Percentiles rank a stretch among this genome's conserved stretches.
phyloP scores from a whole-genome alignment of 2,113 vertebrate genomes.

The Vimba vimba region DNA sequence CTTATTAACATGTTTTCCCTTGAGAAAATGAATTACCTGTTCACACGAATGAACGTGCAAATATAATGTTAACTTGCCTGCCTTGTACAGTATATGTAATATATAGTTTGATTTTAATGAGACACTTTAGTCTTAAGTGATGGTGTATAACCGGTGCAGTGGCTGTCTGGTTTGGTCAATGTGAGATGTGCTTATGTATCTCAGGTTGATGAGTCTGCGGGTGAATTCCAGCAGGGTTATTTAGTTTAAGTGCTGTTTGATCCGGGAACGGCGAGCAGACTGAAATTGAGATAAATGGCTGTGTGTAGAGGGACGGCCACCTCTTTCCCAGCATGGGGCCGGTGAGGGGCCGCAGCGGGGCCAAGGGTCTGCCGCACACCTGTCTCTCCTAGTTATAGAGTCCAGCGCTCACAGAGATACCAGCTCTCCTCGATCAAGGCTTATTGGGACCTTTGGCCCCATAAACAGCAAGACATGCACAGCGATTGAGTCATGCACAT shows the following conservation, averaged over 20 bases:
- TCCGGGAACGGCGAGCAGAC: conserved; percentile 44
- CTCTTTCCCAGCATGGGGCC: conserved; percentile 51
- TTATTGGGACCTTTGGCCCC: conserved; percentile 50
- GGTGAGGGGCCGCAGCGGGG: conserved; percentile 35
- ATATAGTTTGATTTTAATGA: not conserved
- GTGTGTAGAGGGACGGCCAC: conserved; percentile 49
- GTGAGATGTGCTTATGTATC: conserved; percentile 39
- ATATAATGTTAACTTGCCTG: no score
- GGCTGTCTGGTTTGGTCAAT: conserved; percentile 31
- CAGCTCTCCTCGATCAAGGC: conserved; percentile 40
- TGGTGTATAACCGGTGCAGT: not conserved
- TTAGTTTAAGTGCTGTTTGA: conserved; percentile 63
- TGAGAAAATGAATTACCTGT: no score
- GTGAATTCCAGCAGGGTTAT: conserved; percentile 58
- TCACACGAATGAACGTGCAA: no score
- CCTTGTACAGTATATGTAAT: no score
- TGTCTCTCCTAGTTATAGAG: conserved; percentile 57
- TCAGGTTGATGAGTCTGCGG: conserved; percentile 43
- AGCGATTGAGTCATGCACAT: conserved; percentile 45
- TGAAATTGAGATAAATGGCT: conserved; percentile 64
- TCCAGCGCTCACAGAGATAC: conserved; percentile 40
- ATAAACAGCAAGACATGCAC: conserved; percentile 50
- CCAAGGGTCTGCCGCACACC: conserved; percentile 53
- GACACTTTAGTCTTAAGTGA: not conserved
- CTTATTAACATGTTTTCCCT: no score